Percentiles rank a stretch among this genome's conserved stretches.
These are phyloP conservation scores for Zygogramma bicolorata DNA, from an alignment of 2,888 invertebrate species.

Conservation along the genomic window DNA sequence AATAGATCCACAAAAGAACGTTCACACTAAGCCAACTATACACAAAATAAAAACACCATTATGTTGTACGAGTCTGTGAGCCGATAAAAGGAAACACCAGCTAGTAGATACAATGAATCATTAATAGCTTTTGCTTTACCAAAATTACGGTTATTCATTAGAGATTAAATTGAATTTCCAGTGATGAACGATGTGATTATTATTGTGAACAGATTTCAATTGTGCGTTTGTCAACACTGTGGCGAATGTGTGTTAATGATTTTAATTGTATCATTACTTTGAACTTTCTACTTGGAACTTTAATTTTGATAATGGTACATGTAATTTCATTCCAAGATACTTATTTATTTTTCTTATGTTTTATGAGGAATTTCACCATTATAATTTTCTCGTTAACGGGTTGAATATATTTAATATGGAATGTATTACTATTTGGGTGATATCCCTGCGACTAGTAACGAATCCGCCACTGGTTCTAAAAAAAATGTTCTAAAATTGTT, in stretches of 20 bases:
- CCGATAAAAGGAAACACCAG: conserved; percentile 37
- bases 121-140: conserved; percentile 42
- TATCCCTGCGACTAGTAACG: no score
- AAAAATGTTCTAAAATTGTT: no score
- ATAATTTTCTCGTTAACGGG: no score
- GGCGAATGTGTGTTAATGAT: background rate
- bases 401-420: no score
- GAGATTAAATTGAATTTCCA: conserved; percentile 35
- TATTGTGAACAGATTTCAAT: background rate
- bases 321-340: no score
- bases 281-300: no score
- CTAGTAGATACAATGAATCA: conserved; percentile 40
- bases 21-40: conserved; percentile 36
- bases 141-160: conserved; percentile 31
- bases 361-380: no score
- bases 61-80: conserved; percentile 38
- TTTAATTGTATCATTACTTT: background rate
- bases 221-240: background rate
- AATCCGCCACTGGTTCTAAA: no score
- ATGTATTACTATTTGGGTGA: no score
- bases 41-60: conserved; percentile 44
- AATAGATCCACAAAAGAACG: conserved; percentile 39
- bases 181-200: conserved; percentile 15
- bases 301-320: no score
- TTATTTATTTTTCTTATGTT: no score